These are phyloP conservation scores for Planiliza haematocheilus DNA, from an alignment of 2,113 vertebrate genomes.

Conservation along the genomic window DNA sequence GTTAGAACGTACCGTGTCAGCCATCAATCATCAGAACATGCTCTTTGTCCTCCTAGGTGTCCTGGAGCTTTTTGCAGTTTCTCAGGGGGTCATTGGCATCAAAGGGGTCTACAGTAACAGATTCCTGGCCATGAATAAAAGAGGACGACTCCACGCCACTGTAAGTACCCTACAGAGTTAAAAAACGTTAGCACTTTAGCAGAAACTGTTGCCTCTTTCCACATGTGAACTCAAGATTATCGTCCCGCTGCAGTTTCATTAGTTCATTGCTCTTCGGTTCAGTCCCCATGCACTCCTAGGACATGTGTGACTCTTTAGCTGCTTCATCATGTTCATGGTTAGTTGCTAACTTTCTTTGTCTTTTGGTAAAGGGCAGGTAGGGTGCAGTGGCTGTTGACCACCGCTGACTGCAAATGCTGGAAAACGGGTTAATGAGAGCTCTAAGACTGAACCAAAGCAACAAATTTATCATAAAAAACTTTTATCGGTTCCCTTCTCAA, in stretches of 20 bases:
- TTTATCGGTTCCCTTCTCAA: no score
- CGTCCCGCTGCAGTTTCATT: no score
- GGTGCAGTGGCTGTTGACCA: neutral
- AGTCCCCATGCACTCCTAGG: neutral
- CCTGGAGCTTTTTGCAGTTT: slow-evolving; percentile 98
- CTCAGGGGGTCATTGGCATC: slow-evolving; percentile 98
- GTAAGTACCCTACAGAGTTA: slow-evolving; percentile 84
- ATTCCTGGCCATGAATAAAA: slow-evolving; percentile 99
- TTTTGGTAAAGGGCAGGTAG: neutral
- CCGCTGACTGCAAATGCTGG: neutral
- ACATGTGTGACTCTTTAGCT: neutral
- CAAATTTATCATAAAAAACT: no score
- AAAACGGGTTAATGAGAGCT: neutral
- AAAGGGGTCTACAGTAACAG: slow-evolving; percentile 97
- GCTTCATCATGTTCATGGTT: neutral
- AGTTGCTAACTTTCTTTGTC: neutral
- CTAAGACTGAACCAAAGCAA: no score
- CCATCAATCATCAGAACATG: slow-evolving; percentile 27
- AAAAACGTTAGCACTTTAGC: neutral
- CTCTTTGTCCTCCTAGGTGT: slow-evolving; percentile 86
- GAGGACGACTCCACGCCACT: slow-evolving; percentile 95
- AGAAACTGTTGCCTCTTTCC: no score
- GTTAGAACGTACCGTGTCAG: slow-evolving; percentile 20
- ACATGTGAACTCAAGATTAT: no score
- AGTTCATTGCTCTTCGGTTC: neutral